A percentile compares a stretch with the other conserved stretches of the same genome.
Conservation (phyloP, 2,113 vertebrate species). For the Lepidothrix coronata region DNA sequence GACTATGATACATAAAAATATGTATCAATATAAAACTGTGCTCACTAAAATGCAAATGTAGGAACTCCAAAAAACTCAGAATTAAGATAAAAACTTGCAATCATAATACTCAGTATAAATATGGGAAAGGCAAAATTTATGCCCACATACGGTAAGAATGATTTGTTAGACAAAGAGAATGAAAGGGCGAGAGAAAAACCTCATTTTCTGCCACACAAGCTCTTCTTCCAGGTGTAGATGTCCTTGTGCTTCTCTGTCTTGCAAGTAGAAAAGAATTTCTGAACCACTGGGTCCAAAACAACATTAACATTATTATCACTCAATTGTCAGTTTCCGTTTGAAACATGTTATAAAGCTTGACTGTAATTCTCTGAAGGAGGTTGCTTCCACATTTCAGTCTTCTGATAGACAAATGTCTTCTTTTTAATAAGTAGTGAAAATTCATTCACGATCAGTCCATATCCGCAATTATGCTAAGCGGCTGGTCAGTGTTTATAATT, state of each 20-base stretch:
- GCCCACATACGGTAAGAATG: neutral
- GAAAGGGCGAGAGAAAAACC: neutral
- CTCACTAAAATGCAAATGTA: neutral
- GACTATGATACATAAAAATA: neutral
- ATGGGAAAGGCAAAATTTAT: neutral
- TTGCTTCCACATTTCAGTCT: neutral
- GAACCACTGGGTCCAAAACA: neutral
- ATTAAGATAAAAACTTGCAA: neutral
- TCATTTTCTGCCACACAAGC: neutral
- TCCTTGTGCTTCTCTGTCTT: neutral
- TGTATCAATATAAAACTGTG: neutral
- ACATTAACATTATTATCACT: neutral
- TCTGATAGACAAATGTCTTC: neutral
- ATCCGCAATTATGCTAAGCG: neutral
- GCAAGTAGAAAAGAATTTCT: neutral
- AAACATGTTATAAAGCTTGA: neutral
- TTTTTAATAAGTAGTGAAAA: neutral
- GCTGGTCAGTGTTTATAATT: neutral
- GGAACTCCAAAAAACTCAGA: neutral
- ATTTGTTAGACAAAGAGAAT: neutral
- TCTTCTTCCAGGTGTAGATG: neutral
- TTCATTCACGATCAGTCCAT: neutral
- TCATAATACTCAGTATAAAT: neutral
- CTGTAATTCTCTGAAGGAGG: neutral
- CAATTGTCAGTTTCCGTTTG: neutral